Evolutionary conservation across 2,113 vertebrate genomes (phyloP), one percentile per base, ranked within the genome.

Genomic region (Bambusicola thoracicus): DNA sequence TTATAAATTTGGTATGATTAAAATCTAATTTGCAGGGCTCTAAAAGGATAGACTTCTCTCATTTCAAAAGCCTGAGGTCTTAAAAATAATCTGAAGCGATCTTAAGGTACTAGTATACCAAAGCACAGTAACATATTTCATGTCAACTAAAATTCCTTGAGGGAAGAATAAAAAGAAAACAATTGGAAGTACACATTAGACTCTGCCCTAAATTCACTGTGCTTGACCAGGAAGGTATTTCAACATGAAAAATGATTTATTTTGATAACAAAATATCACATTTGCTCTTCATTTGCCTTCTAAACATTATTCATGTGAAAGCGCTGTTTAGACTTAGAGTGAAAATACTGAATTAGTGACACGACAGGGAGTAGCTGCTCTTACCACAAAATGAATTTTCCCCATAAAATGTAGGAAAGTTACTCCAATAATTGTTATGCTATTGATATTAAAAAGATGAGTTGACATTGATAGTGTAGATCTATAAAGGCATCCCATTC

Each of bases 31-130:
- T 90, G 56, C 74, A 85, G 75, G 36, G 83, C 49, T 40, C 25
- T 61, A 41, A 67, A 53, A 77, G 75, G 82, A 85, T 14, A 77
- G 44, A 49, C 2, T 32, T 16, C 18, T 38, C 41, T 87, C 20
- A 41, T 89, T 76, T 78, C 58, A 79, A 91, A 91, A 3, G 30
- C 59, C 46, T 9, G 20, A 91, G 59, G 79, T 51, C 44, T 80
- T 87, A 87, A 81, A 91, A 91, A 89, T 62, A 87, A 83, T 76
- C 29, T 74, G 53, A 92, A 84, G 41, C 58, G 55, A 75, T 89
- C 78, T 72, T 58, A 79, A 82, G 36, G 63, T 72, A 63, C 20
- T 69, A 69, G 32, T 74, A 61, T 38, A 83, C 44, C 11, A 83
- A 74, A 75, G 16, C 51, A 78, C 63, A 89, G 70, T 51, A 78